Base-by-base conservation (phyloP, 2,888 invertebrate species). In the Nomada lathburiana region DNA sequence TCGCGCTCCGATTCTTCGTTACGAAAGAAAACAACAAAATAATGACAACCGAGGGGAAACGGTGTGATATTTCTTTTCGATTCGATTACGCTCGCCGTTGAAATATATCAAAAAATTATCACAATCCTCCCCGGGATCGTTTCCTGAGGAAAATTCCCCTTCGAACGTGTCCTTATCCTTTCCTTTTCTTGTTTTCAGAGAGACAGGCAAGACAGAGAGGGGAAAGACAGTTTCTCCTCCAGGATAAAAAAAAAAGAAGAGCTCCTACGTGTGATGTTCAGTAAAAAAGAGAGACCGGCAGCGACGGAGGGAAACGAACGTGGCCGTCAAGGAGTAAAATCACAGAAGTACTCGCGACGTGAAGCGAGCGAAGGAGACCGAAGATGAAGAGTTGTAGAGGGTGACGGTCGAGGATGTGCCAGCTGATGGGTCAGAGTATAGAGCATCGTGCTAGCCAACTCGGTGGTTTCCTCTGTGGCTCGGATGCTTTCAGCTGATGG, bases 361-460 rank as follows among this genome's bases (percentile, higher is more conserved):
- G 53, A 53, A 62, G 71, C 82, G 75, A 82, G 82, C 53, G 60
- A 75, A 80, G 75, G 82, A 75, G 80, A 82, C 81, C 81, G 80
- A 80, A 59, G 76, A 50, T 80, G 68, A 68, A 76, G 47, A 76
- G 70, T 36, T 36, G 36, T 80, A 76, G 76, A 80, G 57, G 82
- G 81, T 80, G 81, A 76, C 76, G 76, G 80, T 82, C 72, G 63
- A 82, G 64, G 71, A 63, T 75, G 59, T 63, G 57, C 72, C 50
- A 59, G 68, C 76, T 72, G 63, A 80, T 29, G 82, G 96, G 97
- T 98, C 97, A 98, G 96, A 98, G 98, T 95, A 98, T 94, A 94
- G 96, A 96, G 96, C 98, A 98, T 94, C 97, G 96, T 73, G 97
- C 96, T 92, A 98, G 95, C 97, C 98, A 98, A 94, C 97, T 97